Evolutionary conservation across 1,140 invertebrate species (phyloP), one percentile per base, ranked within the genome.

Genomic region (Zaprionus tsacasi): DNA sequence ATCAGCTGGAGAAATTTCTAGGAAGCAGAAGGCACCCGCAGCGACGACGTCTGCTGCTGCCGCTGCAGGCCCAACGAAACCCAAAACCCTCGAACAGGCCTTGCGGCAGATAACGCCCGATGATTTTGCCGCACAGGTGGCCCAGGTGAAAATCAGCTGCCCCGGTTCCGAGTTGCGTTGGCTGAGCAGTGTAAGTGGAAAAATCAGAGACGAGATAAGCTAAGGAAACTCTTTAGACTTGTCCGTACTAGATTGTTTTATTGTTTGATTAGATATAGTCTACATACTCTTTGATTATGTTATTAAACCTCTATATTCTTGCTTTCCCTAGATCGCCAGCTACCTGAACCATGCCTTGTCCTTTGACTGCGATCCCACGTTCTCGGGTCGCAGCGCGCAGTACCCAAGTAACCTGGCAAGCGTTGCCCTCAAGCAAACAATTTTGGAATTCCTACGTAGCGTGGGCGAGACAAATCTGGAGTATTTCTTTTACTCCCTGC

Each of bases 81-180:
- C 95, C 21, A 96, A 96, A 92, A 94, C 94, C 36, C 93, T 96
- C 54, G 95, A 96, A 85, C 94, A 94, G 86, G 95, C 95, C 25
- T 89, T 96, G 13, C 68, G 58, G 15, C 61, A 55, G 36, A 83
- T 92, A 52, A 89, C 79, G 6, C 48, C 77, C 5, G 83, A 82
- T 56, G 91, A 91, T 52, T 91, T 92, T 45, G 60, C 72, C 21
- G 74, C 74, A 13, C 77, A 91, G 50, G 45, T 92, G 54, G 82
- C 76, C 27, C 82, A 92, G 58, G 72, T 90, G 4, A 91, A 90
- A 52, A 50, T 85, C 21, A 79, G 64, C 56, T 92, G 78, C 58
- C 89, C 83, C 6, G 89, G 74, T 1, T 86, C 81, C 21, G 79
- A 92, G 45, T 58, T 92, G 54, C 81, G 88, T 10, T 92, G 91